These are phyloP conservation scores for Chionoecetes opilio DNA, from an alignment of 1,140 invertebrate genomes.

Conservation along the genomic window DNA sequence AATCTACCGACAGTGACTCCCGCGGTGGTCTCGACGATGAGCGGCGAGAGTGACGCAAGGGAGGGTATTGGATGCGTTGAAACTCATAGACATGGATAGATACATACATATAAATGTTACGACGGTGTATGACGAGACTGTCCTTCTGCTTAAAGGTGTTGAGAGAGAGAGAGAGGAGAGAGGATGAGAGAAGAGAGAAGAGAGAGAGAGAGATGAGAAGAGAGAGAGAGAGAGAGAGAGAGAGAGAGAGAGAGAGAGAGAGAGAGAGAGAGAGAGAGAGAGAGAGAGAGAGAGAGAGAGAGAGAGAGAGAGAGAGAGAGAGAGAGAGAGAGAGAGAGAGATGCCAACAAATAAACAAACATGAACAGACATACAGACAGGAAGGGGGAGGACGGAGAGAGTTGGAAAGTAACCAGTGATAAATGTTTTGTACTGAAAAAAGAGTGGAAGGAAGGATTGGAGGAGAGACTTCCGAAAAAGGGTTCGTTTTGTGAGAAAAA, in stretches of 20 bases:
- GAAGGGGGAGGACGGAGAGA: no score
- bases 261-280: no score
- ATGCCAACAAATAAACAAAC: no score
- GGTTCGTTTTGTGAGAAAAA: not conserved
- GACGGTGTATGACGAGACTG: no score
- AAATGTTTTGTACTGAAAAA: not conserved
- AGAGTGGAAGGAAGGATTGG: not conserved
- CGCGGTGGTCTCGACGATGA: not conserved
- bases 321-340: no score
- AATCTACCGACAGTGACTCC: not conserved
- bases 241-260: no score
- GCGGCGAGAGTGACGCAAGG: not conserved
- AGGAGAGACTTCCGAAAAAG: not conserved
- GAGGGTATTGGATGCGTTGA: no score
- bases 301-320: no score
- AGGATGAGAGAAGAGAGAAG: not conserved
- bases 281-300: no score
- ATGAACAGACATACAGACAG: no score
- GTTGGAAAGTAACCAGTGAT: not conserved
- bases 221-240: no score
- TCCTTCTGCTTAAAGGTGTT: not conserved
- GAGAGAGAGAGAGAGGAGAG: conserved; percentile 4
- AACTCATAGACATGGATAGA: not conserved
- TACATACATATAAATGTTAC: no score
- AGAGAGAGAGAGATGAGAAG: not conserved